A percentile compares a stretch with the other conserved stretches of the same genome.
Conservation (phyloP, 2,113 vertebrate species). For the Galemys pyrenaicus region DNA sequence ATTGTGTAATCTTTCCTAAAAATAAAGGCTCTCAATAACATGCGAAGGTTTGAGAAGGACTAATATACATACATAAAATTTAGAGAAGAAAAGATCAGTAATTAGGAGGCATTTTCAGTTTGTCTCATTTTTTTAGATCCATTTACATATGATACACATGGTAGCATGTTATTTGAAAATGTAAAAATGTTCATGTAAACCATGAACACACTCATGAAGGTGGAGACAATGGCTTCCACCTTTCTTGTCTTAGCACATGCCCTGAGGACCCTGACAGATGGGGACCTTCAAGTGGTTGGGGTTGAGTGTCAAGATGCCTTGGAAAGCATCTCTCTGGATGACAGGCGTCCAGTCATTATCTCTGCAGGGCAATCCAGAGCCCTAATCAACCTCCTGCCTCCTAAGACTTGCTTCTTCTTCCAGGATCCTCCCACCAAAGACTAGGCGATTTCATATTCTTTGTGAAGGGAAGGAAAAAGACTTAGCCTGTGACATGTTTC, state of each 20-base stretch:
- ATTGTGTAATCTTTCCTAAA: constrained; percentile 59
- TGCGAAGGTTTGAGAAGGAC: background rate
- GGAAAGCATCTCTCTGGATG: constrained; percentile 35
- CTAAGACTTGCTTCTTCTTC: background rate
- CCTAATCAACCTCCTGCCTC: background rate
- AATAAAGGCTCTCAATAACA: constrained; percentile 45
- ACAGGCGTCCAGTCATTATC: background rate
- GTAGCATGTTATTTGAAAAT: background rate
- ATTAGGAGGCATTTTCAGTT: constrained; percentile 27
- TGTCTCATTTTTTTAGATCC: background rate
- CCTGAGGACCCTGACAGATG: constrained; percentile 6
- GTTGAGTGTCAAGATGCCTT: background rate
- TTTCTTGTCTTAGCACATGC: background rate
- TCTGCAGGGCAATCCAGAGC: background rate
- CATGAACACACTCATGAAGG: background rate
- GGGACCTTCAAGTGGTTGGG: background rate
- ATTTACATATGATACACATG: background rate
- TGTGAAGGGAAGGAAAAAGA: background rate
- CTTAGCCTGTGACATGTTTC: background rate
- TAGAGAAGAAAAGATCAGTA: background rate
- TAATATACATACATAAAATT: constrained; percentile 35
- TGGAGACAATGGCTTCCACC: background rate
- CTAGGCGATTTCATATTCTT: accelerated
- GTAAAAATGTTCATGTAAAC: background rate
- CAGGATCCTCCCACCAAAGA: background rate